Evolutionary conservation across 2,888 invertebrate species (phyloP), one percentile per base, ranked within the genome.

Genomic region (Elmis aenea): DNA sequence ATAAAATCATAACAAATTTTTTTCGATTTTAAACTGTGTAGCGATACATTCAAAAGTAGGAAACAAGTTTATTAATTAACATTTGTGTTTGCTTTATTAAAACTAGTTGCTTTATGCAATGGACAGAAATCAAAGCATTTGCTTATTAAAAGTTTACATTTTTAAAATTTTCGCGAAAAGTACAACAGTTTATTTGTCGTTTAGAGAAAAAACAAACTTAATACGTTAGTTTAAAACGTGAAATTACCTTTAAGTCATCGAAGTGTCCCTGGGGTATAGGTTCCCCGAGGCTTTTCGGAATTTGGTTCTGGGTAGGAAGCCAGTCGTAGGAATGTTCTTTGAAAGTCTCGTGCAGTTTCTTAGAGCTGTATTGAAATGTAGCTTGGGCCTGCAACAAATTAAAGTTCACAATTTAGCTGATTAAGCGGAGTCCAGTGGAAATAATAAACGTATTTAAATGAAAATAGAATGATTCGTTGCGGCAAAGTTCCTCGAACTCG

Each of bases 161-260:
- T 65, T 86, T 85, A 61, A 86, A 68, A 47, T 75, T 76, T 54
- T 77, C 74, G 67, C 80, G n/a, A 84, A 58, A 79, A 72, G 35
- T 75, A 68, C 32, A 77, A 10, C 20, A 51, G 29, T 3, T 36
- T 33, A 10, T 46, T 31, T 2, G 46, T 42, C 34, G 52, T 21
- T 51, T 52, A 45, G 3, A 45, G 41, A 5, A 23, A 41, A 37
- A 18, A 18, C 18, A 18, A 18, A 18, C 8, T 18, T 18, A 18
- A 8, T 6, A 6, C 18, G 18, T 6, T 5, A 26, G n/a, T 10
- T 2, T 3, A 26, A 26, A 13, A 6, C 18, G 11, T 20, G 12
- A 23, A 55, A 62, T 64, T 61, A 75, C 73, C 61, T 70, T 61
- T 44, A 74, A 50, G 36, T 54, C 61, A 21, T 66, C 52, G 21